Conservation (phyloP, 2,797 vertebrate species). For the Ptychadena robeensis region DNA sequence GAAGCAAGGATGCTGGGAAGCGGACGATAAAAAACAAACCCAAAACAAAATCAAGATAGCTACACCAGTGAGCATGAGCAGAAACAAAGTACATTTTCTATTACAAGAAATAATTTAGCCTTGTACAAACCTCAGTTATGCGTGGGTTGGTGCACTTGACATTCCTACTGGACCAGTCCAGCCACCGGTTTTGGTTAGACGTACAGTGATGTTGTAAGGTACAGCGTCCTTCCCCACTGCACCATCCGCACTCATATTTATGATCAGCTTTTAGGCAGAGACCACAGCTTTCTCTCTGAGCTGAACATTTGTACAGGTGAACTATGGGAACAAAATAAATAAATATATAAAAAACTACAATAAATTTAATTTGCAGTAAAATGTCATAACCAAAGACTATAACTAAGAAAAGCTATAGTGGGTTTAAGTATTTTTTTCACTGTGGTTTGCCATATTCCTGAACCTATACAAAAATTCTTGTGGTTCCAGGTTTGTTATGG, state of each 20-base stretch:
- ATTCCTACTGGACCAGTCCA: constrained; percentile 88
- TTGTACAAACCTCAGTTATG: constrained; percentile 90
- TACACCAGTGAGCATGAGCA: not conserved
- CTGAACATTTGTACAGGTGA: constrained; percentile 95
- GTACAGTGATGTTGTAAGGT: constrained; percentile 88
- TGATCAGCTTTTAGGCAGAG: constrained; percentile 93
- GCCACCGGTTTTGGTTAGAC: constrained; percentile 81
- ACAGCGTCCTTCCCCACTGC: constrained; percentile 86
- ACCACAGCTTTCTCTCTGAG: constrained; percentile 95
- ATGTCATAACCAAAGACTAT: not conserved
- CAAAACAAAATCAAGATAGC: constrained; percentile 4
- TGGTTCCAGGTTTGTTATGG: no score
- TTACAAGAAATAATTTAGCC: not conserved
- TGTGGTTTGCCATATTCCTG: not conserved
- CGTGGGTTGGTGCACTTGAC: constrained; percentile 97
- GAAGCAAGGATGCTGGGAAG: no score
- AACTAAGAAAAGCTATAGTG: not conserved
- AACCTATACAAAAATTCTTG: not conserved
- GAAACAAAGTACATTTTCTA: not conserved
- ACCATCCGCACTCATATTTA: constrained; percentile 97
- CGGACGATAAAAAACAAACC: no score
- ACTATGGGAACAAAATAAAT: constrained; percentile 73
- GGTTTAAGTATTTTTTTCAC: not conserved
- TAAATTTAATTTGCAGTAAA: not conserved
- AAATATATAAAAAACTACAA: no score